Evolutionary conservation across 2,888 invertebrate species (phyloP).

Genomic region (Hermodice carunculata): DNA sequence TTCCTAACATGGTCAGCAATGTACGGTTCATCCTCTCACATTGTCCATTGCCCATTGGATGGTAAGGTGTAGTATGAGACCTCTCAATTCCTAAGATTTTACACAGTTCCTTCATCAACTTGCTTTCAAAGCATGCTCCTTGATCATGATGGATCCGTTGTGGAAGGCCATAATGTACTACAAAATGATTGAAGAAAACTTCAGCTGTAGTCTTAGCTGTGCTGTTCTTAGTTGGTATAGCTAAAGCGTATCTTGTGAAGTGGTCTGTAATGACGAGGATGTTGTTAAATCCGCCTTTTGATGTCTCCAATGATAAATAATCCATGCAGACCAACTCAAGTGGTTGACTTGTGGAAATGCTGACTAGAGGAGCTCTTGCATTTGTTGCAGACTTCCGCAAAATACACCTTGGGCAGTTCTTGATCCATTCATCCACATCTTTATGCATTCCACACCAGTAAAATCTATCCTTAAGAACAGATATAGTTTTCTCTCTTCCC

Average conservation of each 20-base stretch:
- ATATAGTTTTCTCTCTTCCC: too few species aligned
- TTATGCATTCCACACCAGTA: too few species aligned
- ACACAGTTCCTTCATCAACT: background rate
- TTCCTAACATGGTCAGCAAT: conserved; percentile 30
- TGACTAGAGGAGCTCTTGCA: too few species aligned
- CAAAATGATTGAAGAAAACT: conserved; percentile 25
- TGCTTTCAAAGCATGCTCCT: conserved; percentile 7
- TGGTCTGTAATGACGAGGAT: conserved; percentile 36
- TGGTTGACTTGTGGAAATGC: conserved; percentile 17
- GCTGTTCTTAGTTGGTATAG: conserved; percentile 31
- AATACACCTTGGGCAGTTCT: too few species aligned
- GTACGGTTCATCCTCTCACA: conserved; percentile 35
- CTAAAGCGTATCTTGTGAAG: conserved; percentile 32
- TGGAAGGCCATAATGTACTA: conserved; percentile 33
- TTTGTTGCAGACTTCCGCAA: too few species aligned
- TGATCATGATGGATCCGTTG: conserved; percentile 5
- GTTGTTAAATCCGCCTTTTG: conserved; percentile 24
- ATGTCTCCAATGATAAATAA: conserved; percentile 27
- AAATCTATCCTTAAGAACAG: too few species aligned
- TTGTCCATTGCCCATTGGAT: conserved; percentile 40
- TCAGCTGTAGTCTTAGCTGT: conserved; percentile 32
- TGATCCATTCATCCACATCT: too few species aligned
- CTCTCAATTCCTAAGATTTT: background rate
- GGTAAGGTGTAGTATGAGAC: conserved; percentile 19
- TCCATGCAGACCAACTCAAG: conserved; percentile 34